Percentiles rank a stretch among this genome's conserved stretches.
phyloP scores from a whole-genome alignment of 2,888 invertebrate genomes.

The Ochropleura leucogaster region DNA sequence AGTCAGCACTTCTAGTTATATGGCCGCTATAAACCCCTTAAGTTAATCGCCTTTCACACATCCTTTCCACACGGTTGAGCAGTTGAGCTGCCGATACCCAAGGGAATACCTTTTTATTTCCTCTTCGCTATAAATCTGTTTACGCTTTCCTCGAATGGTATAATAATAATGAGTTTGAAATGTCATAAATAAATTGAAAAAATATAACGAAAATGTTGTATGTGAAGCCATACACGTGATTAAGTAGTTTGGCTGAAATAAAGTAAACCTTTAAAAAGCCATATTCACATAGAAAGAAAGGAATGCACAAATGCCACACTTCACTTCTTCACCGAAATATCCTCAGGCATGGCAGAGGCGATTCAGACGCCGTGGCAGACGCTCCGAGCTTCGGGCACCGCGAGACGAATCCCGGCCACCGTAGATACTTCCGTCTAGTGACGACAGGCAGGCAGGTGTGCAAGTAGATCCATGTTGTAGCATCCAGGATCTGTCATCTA shows the following conservation, averaged over 20 bases:
- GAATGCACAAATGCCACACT: too few species aligned
- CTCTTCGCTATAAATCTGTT: constrained; percentile 20
- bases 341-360: too few species aligned
- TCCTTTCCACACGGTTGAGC: constrained; percentile 34
- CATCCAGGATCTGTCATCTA: constrained; percentile 13
- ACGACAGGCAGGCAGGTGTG: too few species aligned
- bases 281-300: too few species aligned
- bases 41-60: constrained; percentile 48
- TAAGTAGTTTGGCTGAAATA: too few species aligned
- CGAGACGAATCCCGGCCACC: too few species aligned
- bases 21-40: constrained; percentile 46
- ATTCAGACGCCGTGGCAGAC: too few species aligned
- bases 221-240: not conserved
- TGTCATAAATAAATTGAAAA: not conserved
- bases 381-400: too few species aligned
- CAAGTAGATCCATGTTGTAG: too few species aligned
- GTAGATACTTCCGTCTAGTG: too few species aligned
- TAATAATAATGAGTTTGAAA: not conserved
- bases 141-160: not conserved
- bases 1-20: constrained; percentile 50
- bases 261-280: too few species aligned
- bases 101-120: constrained; percentile 29
- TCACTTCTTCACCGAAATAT: too few species aligned
- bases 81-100: constrained; percentile 12
- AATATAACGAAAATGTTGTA: not conserved